Percentiles rank a stretch among this genome's conserved stretches.
Conservation (phyloP, 2,113 vertebrate genomes). For the Passerina amoena region DNA sequence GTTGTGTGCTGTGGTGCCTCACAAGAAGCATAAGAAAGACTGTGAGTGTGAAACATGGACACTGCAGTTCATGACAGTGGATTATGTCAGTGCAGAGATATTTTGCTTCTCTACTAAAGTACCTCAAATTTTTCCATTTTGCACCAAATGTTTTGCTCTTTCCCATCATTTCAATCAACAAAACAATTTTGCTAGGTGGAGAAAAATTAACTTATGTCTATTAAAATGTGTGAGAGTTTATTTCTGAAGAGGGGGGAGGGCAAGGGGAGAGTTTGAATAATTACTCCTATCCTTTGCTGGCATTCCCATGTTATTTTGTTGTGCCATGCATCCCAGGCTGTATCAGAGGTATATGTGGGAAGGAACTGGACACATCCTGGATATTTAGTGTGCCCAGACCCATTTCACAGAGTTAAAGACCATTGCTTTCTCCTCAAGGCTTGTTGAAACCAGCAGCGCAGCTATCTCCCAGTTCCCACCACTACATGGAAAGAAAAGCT, state of each 20-base stretch:
- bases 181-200: neutral
- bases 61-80: neutral
- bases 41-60: accelerated
- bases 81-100: neutral
- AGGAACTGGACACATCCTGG: neutral
- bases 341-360: neutral
- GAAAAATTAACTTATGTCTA: neutral
- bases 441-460: neutral
- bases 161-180: neutral
- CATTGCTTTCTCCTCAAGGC: neutral
- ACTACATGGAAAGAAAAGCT: neutral
- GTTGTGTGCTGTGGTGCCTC: neutral
- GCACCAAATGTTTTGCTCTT: neutral
- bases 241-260: too few species aligned
- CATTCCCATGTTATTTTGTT: neutral
- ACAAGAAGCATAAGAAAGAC: neutral
- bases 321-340: neutral
- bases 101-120: neutral
- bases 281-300: neutral
- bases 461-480: neutral
- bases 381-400: neutral
- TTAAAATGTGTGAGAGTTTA: neutral
- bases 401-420: neutral
- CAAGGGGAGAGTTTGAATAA: neutral
- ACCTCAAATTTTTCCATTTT: neutral